Conservation (phyloP, 2,113 vertebrate species). For the Podarcis cretensis region DNA sequence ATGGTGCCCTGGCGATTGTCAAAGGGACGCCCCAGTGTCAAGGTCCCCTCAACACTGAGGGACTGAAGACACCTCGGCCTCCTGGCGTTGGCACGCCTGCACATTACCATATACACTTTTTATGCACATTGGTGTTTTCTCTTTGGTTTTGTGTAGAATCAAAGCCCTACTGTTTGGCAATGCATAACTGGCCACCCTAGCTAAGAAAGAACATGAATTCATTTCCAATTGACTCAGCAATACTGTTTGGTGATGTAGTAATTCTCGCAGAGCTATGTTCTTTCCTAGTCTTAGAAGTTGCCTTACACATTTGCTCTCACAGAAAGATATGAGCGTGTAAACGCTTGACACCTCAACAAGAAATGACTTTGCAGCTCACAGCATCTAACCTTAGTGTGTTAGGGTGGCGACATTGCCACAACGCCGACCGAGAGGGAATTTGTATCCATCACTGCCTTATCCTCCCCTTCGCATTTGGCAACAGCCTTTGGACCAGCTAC, state of each 20-base stretch:
- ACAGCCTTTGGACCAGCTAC: not conserved
- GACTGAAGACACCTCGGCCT: too few species aligned
- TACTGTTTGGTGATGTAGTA: not conserved
- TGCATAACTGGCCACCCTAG: too few species aligned
- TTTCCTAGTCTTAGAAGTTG: not conserved
- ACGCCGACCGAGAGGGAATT: slow-evolving; percentile 1
- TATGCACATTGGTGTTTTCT: too few species aligned
- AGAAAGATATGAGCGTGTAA: not conserved
- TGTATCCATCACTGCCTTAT: not conserved
- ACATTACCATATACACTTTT: too few species aligned
- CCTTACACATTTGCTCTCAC: not conserved
- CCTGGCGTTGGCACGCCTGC: too few species aligned
- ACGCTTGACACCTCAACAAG: rapidly evolving
- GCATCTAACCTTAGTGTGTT: not conserved
- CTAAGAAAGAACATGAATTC: not conserved
- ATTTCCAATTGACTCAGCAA: not conserved
- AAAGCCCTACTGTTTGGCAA: too few species aligned
- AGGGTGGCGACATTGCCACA: not conserved
- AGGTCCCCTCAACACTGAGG: too few species aligned
- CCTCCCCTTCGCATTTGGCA: not conserved
- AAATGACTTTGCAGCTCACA: not conserved
- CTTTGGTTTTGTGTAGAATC: too few species aligned
- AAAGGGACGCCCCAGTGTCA: too few species aligned
- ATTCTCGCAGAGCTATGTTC: not conserved
- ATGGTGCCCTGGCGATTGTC: too few species aligned